Evolutionary conservation across 2,113 vertebrate species (phyloP), one percentile per base, ranked within the genome.

Genomic region (Muscicapa adusta): DNA sequence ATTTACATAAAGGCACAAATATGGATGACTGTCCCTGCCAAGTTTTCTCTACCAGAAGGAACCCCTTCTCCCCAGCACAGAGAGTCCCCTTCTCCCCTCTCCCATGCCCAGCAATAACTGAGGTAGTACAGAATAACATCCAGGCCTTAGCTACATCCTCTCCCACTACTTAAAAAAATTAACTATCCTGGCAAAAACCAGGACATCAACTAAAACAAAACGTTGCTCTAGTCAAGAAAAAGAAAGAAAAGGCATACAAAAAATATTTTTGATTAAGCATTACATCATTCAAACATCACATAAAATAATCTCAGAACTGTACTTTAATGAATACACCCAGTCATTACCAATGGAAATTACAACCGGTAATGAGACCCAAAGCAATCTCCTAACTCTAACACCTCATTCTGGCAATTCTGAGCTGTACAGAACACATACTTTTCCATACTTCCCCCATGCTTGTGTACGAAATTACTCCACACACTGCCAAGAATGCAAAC

Each of bases 401-500:
- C 6, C 10, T 50, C 10, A 18, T 23, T 34, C 28, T 3, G 5
- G 6, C 40, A 58, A 38, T 33, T 87, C 34, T 1, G 0, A 87
- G 61, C 54, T 12, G 8, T 17, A 63, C 15, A 43, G 40, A 47
- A 48, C 62, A 96, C 96, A 10, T 98, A 99, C 99, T 98, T 98
- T 91, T 97, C 98, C 98, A 98, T 2, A 94, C 97, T 29, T 98
- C 97, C 4, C 96, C 97, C 73, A 98, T 22, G 57, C 96, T 88
- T 25, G 98, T 87, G 88, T 98, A 99, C 1, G 96, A 97, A 78
- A 97, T 80, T 29, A 99, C 81, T 50, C 98, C 98, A 83, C 98
- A 98, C 53, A 99, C 93, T 9, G 98, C 62, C 91, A 99, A 62
- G 61, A 98, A 91, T 8, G 97, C 96, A 84, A 98, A 93, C 76